Evolutionary conservation across 2,797 vertebrate species (phyloP), one percentile per base, ranked within the genome.

Genomic region (Petrocephalus sullivani): DNA sequence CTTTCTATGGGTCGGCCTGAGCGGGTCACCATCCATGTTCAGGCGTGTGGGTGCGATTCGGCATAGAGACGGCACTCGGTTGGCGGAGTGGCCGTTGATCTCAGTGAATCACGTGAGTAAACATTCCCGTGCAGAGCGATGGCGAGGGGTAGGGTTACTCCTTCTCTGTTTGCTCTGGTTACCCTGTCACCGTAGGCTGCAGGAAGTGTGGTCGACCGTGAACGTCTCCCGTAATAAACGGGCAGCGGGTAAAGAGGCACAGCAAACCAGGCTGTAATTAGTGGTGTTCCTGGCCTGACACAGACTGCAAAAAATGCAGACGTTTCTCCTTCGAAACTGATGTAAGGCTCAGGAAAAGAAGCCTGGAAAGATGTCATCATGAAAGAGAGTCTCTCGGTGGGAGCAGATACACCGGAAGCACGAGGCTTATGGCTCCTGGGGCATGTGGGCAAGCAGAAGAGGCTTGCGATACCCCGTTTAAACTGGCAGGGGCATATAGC

Each of bases 261-360:
- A 81, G 41, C 54, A n/a, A 28, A 54, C 28, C 10, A 2, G 78
- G 82, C 51, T 84, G 28, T 84, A 84, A 84, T 84, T 84, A 84
- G 82, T 84, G 82, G 82, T 56, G 82, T 33, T 23, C 28, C 23
- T 23, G 82, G 82, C 51, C n/a, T 23, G 81, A 51, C 81, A 21
- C 14, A 21, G 8, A 53, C 19, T 54, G 46, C 82, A 28, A 12
- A 84, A 84, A 54, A 21, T 54, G 82, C 82, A 53, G 78, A 82
- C 41, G 41, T 82, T n/a, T 82, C 78, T 82, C n/a, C 78, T 82
- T 82, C 46, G 46, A 82, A 53, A 82, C 12, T 84, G 51, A 84
- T 84, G 82, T 12, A 84, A 84, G 82, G 49, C 51, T 21, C 9
- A 54, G 0, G 51, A 14, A 33, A 83, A 83, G 10, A 33, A 23